Evolutionary conservation across 2,113 vertebrate genomes (phyloP).

Genomic region (Danio rerio): GRCz12tu NC_133176.1:53210501-53211000

Average conservation of each 20-base stretch:
- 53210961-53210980: constrained; percentile 67
- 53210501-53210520: too few species aligned
- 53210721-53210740: constrained; percentile 33
- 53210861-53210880: constrained; percentile 85
- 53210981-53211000: constrained; percentile 86
- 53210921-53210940: constrained; percentile 82
- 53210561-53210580: too few species aligned
- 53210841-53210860: constrained; percentile 72
- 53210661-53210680: constrained; percentile 45
- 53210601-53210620: too few species aligned
- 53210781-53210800: constrained; percentile 62
- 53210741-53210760: constrained; percentile 52
- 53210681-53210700: constrained; percentile 74
- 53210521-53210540: too few species aligned
- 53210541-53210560: too few species aligned
- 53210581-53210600: too few species aligned
- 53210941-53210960: constrained; percentile 73
- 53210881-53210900: constrained; percentile 83
- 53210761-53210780: constrained; percentile 55
- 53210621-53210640: too few species aligned
- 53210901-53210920: constrained; percentile 84
- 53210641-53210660: too few species aligned
- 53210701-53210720: constrained; percentile 65
- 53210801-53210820: constrained; percentile 46
- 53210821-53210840: constrained; percentile 51